Evolutionary conservation across 2,888 invertebrate genomes (phyloP).

Genomic region (Volucella inflata): DNA sequence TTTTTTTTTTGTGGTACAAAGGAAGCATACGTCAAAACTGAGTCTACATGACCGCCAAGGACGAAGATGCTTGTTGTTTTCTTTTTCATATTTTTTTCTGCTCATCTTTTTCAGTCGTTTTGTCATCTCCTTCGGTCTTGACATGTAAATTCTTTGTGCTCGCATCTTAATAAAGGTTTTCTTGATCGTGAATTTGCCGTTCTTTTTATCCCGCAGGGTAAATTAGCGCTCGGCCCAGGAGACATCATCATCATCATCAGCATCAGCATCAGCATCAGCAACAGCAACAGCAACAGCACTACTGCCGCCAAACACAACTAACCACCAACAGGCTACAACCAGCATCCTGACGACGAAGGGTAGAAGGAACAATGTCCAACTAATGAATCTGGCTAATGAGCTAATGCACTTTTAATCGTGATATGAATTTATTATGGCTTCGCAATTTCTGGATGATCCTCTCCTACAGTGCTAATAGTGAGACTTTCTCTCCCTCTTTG

Average conservation of each 20-base stretch:
- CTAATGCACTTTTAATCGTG: conserved; percentile 75
- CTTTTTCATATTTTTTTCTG: not conserved
- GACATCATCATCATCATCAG: conserved; percentile 69
- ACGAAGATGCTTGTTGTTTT: conserved; percentile 22
- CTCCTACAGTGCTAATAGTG: not conserved
- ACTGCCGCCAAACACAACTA: no score
- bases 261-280: not conserved
- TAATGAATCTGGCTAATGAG: conserved; percentile 75
- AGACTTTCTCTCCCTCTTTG: not conserved
- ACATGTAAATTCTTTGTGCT: conserved; percentile 2
- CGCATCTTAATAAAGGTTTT: conserved; percentile 52
- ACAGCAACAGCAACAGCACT: not conserved
- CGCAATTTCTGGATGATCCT: conserved; percentile 58
- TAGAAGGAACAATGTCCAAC: conserved; percentile 19
- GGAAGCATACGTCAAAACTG: conserved; percentile 68
- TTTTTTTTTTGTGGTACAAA: conserved; percentile 10
- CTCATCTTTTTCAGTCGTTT: conserved; percentile 28
- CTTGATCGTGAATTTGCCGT: conserved; percentile 51
- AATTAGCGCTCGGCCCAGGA: conserved; percentile 67
- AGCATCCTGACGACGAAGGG: conserved; percentile 8
- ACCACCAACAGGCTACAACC: not conserved
- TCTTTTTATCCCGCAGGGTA: conserved; percentile 44
- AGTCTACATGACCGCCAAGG: conserved; percentile 69
- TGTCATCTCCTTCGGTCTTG: no score
- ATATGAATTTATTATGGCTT: conserved; percentile 72